A percentile compares a stretch with the other conserved stretches of the same genome.
These are phyloP conservation scores for Tinamus major DNA, from an alignment of 2,797 vertebrate genomes.

Conservation along the genomic window DNA sequence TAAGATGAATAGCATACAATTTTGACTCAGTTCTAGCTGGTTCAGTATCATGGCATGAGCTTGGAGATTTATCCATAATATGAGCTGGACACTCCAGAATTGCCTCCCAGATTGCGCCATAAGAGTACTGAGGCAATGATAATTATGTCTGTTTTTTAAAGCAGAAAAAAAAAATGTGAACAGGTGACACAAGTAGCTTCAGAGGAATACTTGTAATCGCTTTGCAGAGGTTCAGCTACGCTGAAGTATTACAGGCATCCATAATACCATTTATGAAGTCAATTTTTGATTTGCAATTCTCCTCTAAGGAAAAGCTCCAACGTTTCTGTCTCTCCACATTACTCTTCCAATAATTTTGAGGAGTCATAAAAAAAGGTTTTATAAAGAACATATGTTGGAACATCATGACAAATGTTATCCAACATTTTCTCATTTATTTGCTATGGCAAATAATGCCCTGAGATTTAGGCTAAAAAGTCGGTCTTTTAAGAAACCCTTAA, in stretches of 20 bases:
- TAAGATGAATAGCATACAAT: background rate
- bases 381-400: background rate
- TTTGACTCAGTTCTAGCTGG: background rate
- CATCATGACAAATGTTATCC: background rate
- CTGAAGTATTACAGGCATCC: background rate
- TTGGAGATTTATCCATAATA: background rate
- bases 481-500: background rate
- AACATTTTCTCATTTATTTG: background rate
- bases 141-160: background rate
- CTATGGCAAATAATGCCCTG: background rate
- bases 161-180: background rate
- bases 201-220: background rate
- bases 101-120: background rate
- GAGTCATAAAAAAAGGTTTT: background rate
- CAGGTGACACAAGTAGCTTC: background rate
- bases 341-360: background rate
- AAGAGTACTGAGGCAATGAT: background rate
- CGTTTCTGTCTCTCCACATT: background rate
- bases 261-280: background rate
- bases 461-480: background rate
- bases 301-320: background rate
- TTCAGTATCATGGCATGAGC: background rate
- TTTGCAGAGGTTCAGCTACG: background rate
- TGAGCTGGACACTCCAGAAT: background rate
- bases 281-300: background rate